Conservation (phyloP, 2,797 vertebrate genomes). For the Allobates femoralis region DNA sequence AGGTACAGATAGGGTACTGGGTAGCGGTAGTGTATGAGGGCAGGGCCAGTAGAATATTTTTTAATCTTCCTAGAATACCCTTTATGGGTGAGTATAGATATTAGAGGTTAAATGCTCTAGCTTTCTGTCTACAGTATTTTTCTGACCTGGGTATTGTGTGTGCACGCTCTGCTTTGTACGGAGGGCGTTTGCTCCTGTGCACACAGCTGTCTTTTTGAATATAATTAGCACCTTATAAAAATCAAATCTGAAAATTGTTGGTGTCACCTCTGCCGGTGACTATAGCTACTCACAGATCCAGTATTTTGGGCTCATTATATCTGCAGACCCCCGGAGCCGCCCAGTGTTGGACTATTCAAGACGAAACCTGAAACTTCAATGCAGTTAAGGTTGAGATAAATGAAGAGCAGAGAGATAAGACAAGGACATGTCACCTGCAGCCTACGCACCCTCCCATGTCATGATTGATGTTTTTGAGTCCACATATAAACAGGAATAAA, state of each 20-base stretch:
- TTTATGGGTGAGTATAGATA: neutral
- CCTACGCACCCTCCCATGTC: neutral
- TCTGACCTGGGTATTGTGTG: neutral
- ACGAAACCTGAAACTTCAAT: neutral
- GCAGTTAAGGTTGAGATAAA: neutral
- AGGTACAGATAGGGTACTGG: too few species aligned
- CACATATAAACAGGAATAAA: neutral
- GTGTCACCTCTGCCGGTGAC: constrained; percentile 8
- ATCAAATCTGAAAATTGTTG: constrained; percentile 23
- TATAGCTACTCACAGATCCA: neutral
- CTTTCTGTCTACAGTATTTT: neutral
- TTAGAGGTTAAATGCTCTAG: neutral
- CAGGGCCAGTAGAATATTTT: too few species aligned
- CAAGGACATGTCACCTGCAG: neutral
- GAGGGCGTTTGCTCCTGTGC: neutral
- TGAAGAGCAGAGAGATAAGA: neutral
- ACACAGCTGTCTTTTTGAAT: constrained; percentile 30
- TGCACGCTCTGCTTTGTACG: neutral
- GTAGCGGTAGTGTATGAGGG: too few species aligned
- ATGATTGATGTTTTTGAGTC: neutral
- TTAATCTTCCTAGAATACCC: too few species aligned
- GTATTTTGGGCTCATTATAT: constrained; percentile 5
- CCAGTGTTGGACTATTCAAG: neutral
- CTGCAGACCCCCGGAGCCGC: neutral
- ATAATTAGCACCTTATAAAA: constrained; percentile 49